Conservation (phyloP, 2,797 vertebrate genomes). For the Spinus olivaceus region DNA sequence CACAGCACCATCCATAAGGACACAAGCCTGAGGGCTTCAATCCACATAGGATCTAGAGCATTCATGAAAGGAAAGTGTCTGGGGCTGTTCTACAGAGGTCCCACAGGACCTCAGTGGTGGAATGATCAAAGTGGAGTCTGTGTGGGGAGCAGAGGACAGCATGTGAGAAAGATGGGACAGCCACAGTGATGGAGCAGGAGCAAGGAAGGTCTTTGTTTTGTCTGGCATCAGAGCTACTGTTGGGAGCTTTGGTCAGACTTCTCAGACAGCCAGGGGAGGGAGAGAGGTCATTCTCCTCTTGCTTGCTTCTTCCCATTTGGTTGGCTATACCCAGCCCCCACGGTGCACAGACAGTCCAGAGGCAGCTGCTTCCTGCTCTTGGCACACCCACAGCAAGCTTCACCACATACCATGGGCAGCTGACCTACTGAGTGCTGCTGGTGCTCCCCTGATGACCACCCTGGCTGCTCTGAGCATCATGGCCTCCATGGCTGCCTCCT, state of each 20-base stretch:
- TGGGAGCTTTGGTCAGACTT: neutral
- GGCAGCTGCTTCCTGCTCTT: neutral
- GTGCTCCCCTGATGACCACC: neutral
- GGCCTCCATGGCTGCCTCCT: neutral
- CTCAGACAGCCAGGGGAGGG: neutral
- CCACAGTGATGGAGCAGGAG: neutral
- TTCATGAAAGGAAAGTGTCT: neutral
- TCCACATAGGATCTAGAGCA: fast-evolving
- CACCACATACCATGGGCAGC: fast-evolving
- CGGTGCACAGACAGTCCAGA: neutral
- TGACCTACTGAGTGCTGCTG: neutral
- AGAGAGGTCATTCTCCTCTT: neutral
- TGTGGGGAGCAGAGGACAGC: neutral
- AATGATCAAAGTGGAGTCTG: neutral
- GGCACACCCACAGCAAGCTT: neutral
- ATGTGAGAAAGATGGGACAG: fast-evolving
- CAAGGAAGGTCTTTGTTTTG: neutral
- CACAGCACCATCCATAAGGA: neutral
- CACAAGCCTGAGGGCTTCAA: neutral
- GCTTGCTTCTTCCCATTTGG: neutral
- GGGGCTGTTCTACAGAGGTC: neutral
- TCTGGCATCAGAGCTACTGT: neutral
- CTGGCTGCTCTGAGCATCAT: neutral
- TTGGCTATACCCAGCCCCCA: neutral
- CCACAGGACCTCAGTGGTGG: neutral